phyloP scores from a whole-genome alignment of 2,888 invertebrate species.

The Hyppa rectilinea region DNA sequence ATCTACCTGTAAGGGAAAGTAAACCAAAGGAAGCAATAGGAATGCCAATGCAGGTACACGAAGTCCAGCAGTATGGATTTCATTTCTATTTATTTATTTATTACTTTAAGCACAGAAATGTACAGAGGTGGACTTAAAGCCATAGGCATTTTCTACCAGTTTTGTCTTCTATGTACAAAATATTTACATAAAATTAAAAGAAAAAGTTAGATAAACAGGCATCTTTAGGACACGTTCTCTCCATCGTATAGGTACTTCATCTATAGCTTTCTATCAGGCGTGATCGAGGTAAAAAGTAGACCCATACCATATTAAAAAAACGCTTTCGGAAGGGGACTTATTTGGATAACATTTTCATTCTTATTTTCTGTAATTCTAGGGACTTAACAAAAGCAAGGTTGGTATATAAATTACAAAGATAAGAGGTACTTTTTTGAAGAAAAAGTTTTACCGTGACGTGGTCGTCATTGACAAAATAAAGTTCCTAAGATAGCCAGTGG shows the following conservation, averaged over 20 bases:
- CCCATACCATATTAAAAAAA: no score
- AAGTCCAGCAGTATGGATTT: not conserved
- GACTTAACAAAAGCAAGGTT: conserved; percentile 6
- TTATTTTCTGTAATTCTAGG: not conserved
- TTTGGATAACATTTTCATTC: no score
- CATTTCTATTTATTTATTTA: no score
- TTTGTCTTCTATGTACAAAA: no score
- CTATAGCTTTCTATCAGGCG: no score
- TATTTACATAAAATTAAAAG: not conserved
- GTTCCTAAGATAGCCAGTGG: not conserved
- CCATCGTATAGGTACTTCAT: no score
- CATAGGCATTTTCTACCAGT: no score
- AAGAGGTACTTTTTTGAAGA: conserved; percentile 19
- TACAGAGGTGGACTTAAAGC: no score
- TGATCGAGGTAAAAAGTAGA: no score
- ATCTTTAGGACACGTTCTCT: no score
- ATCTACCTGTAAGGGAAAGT: not conserved
- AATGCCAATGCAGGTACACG: not conserved
- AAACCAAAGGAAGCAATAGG: not conserved
- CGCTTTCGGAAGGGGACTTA: not conserved
- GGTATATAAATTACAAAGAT: conserved; percentile 2
- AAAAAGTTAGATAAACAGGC: no score
- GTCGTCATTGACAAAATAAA: conserved; percentile 2
- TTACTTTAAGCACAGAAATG: no score
- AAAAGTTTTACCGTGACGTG: conserved; percentile 1